phyloP scores from a whole-genome alignment of 1,140 invertebrate genomes.

The Cyphomyrmex costatus region DNA sequence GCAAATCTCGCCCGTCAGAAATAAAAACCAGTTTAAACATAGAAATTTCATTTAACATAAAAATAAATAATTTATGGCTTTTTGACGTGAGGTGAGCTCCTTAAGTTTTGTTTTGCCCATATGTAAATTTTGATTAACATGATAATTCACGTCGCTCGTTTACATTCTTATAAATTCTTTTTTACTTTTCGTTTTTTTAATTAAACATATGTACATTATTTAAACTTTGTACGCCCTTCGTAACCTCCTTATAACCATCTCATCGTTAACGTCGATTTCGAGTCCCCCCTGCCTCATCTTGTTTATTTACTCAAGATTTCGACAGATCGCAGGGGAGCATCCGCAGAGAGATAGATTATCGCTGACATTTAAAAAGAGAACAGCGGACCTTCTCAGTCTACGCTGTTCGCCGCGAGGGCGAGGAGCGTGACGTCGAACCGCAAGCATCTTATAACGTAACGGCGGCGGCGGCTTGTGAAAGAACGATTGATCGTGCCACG shows the following conservation, averaged over 20 bases:
- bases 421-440: constrained; percentile 38
- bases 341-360: not conserved
- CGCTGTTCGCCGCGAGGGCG: not conserved
- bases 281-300: too few species aligned
- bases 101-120: constrained; percentile 17
- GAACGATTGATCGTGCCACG: constrained; percentile 50
- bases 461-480: constrained; percentile 24
- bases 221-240: not conserved
- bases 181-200: not conserved
- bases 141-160: constrained; percentile 1
- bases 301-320: not conserved
- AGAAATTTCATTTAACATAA: not conserved
- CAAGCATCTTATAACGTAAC: constrained; percentile 33
- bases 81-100: not conserved
- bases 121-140: constrained; percentile 36
- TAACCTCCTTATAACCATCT: too few species aligned
- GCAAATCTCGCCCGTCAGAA: too few species aligned
- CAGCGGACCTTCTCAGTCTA: not conserved
- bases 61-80: constrained; percentile 41
- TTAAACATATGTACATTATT: not conserved
- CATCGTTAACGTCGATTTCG: not conserved
- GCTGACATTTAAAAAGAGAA: not conserved
- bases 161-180: not conserved
- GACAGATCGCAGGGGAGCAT: not conserved
- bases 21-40: not conserved